Percentiles rank a stretch among this genome's conserved stretches.
Evolutionary conservation across 2,888 invertebrate species (phyloP).

Genomic region (Smittia sp.): DNA sequence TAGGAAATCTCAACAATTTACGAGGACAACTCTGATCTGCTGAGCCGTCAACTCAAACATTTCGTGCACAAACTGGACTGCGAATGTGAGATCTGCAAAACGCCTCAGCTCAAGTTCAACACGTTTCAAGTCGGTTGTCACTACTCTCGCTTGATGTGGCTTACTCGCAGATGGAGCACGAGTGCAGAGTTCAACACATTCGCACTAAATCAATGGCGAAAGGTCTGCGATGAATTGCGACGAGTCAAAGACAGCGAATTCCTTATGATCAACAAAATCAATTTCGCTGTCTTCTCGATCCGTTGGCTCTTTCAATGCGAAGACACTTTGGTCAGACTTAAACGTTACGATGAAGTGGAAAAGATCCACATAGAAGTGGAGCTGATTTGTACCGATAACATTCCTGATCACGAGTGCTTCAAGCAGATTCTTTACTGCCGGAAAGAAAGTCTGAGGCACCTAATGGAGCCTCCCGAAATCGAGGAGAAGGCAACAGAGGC

Average conservation of each 20-base stretch:
- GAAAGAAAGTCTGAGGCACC: neutral
- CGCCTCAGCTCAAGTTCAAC: neutral
- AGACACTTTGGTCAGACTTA: neutral
- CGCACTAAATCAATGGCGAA: conserved; percentile 2
- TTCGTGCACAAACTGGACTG: conserved; percentile 6
- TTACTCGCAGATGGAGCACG: neutral
- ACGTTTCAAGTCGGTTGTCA: conserved; percentile 31
- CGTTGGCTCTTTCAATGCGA: conserved; percentile 27
- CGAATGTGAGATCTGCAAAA: conserved; percentile 5
- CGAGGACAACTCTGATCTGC: neutral
- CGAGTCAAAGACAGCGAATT: neutral
- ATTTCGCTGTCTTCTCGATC: conserved; percentile 9
- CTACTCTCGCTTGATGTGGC: conserved; percentile 9
- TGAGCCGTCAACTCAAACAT: neutral
- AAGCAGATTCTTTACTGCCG: conserved; percentile 8
- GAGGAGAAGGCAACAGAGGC: too few species aligned
- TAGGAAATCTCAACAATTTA: conserved; percentile 3
- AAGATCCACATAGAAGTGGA: conserved; percentile 20
- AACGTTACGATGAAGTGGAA: neutral
- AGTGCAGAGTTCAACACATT: neutral
- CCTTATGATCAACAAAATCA: conserved; percentile 3
- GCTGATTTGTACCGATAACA: neutral
- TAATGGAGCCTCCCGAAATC: too few species aligned
- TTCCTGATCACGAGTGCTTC: conserved; percentile 7
- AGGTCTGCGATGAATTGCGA: neutral